Percentiles rank a stretch among this genome's conserved stretches.
Conservation (phyloP, 2,888 invertebrate genomes). For the Emmelina monodactyla region DNA sequence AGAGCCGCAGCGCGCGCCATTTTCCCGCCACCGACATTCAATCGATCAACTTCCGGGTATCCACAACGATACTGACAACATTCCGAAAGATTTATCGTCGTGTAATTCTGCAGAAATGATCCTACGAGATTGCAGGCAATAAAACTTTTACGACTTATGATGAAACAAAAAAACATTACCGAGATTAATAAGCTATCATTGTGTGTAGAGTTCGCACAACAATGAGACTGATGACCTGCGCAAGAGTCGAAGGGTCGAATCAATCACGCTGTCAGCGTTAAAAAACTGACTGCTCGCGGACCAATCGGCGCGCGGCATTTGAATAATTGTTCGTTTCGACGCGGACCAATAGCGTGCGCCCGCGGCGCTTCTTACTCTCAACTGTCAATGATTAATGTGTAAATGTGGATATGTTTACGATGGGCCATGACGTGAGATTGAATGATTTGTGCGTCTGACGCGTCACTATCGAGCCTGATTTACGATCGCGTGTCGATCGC, state of each 20-base stretch:
- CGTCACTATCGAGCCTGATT: conserved; percentile 42
- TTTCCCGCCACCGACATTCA: conserved; percentile 19
- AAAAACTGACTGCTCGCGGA: conserved; percentile 38
- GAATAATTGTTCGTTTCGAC: conserved; percentile 58
- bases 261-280: conserved; percentile 55
- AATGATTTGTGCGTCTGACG: conserved; percentile 51
- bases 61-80: conserved; percentile 4
- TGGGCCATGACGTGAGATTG: conserved; percentile 40
- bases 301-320: conserved; percentile 51
- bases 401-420: conserved; percentile 48
- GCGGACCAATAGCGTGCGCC: conserved; percentile 49
- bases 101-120: background rate
- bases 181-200: too few relatives aligned
- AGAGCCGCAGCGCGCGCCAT: conserved; percentile 24
- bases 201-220: background rate
- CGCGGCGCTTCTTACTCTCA: conserved; percentile 44
- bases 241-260: conserved; percentile 59
- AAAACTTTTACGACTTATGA: background rate
- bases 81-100: conserved; percentile 3
- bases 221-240: conserved; percentile 26
- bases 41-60: conserved; percentile 11
- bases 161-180: too few relatives aligned
- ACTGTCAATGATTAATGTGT: conserved; percentile 53
- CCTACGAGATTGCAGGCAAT: background rate
- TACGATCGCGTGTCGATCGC: conserved; percentile 43